A percentile compares a stretch with the other conserved stretches of the same genome.
Conservation (phyloP, 2,797 vertebrate genomes). For the Gobionotothen gibberifrons region DNA sequence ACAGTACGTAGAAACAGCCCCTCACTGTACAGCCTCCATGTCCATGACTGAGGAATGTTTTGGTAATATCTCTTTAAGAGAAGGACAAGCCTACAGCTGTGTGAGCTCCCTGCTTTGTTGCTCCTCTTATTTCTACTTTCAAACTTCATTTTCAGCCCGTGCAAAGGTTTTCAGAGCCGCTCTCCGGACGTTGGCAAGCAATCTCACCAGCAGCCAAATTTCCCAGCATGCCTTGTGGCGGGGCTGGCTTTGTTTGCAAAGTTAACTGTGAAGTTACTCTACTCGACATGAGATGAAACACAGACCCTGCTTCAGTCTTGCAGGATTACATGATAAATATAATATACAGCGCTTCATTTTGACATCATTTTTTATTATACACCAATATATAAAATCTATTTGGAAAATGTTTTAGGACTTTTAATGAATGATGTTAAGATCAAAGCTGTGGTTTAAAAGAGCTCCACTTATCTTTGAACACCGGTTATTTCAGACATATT, state of each 20-base stretch:
- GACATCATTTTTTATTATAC: slow-evolving; percentile 24
- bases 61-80: slow-evolving; percentile 73
- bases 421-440: slow-evolving; percentile 29
- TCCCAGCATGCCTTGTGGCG: slow-evolving; percentile 77
- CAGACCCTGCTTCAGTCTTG: slow-evolving; percentile 16
- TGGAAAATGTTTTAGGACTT: slow-evolving; percentile 24
- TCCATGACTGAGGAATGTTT: slow-evolving; percentile 55
- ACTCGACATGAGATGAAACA: slow-evolving; percentile 28
- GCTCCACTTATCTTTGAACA: slow-evolving; percentile 1
- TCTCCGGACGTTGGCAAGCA: slow-evolving; percentile 68
- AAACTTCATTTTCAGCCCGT: slow-evolving; percentile 72
- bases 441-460: slow-evolving; percentile 21
- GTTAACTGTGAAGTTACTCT: slow-evolving; percentile 79
- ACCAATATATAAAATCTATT: slow-evolving; percentile 7
- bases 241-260: slow-evolving; percentile 66
- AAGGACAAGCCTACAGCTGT: slow-evolving; percentile 57
- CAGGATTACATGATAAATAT: slow-evolving; percentile 22
- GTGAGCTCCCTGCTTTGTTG: slow-evolving; percentile 63
- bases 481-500: slow-evolving; percentile 23
- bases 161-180: slow-evolving; percentile 64
- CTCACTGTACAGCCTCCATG: slow-evolving; percentile 2
- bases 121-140: slow-evolving; percentile 66
- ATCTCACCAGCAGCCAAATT: slow-evolving; percentile 72
- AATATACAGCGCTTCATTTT: slow-evolving; percentile 16
- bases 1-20: background rate